Evolutionary conservation across 2,888 invertebrate species (phyloP).

Genomic region (Andrena bucephala): DNA sequence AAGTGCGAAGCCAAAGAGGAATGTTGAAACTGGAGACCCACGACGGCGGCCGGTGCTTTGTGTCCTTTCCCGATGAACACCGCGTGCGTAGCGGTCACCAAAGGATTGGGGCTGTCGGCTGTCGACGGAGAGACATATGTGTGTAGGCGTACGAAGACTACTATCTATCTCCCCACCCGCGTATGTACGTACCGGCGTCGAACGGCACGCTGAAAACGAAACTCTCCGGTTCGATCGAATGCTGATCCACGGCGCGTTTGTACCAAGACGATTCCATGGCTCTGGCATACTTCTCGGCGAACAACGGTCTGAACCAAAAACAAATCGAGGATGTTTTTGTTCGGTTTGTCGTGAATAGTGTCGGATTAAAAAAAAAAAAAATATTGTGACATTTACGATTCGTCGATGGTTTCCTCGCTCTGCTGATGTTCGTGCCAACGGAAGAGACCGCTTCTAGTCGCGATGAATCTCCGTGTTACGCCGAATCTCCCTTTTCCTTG

Average conservation of each 20-base stretch:
- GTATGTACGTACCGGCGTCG: conserved; percentile 87
- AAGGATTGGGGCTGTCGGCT: conserved; percentile 86
- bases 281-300: conserved; percentile 91
- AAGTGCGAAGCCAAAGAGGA: conserved; percentile 93
- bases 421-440: conserved; percentile 93
- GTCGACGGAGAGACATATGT: conserved; percentile 45
- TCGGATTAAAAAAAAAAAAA: neutral
- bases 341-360: neutral
- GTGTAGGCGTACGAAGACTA: too few species aligned
- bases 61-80: conserved; percentile 94
- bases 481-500: conserved; percentile 95
- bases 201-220: conserved; percentile 96
- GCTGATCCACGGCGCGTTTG: conserved; percentile 95
- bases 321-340: neutral
- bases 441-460: conserved; percentile 95
- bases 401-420: conserved; percentile 86
- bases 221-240: conserved; percentile 93
- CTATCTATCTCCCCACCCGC: too few species aligned
- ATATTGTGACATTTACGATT: conserved; percentile 87
- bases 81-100: conserved; percentile 96
- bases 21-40: conserved; percentile 95
- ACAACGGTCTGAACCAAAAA: conserved; percentile 87
- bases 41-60: conserved; percentile 95
- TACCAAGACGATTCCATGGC: conserved; percentile 97
- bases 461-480: conserved; percentile 94